These are phyloP conservation scores for Tetramorium parvispinum DNA, from an alignment of 1,140 invertebrate genomes.

Conservation along the genomic window DNA sequence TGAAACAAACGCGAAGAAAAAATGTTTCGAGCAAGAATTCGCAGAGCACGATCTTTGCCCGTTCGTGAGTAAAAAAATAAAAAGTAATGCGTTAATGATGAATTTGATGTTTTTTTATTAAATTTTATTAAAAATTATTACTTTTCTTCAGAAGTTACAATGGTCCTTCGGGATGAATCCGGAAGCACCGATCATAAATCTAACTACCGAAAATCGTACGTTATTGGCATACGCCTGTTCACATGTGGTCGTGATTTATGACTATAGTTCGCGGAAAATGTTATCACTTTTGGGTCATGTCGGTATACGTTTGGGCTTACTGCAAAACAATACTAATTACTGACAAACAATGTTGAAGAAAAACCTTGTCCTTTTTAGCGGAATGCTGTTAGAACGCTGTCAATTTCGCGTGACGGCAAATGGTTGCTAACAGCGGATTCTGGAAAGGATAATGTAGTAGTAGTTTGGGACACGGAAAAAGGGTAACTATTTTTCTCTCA, in stretches of 20 bases:
- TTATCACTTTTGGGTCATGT: conserved; percentile 87
- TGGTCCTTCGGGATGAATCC: conserved; percentile 87
- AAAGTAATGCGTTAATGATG: background rate
- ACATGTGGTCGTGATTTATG: conserved; percentile 86
- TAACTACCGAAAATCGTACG: conserved; percentile 82
- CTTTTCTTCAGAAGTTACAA: conserved; percentile 79
- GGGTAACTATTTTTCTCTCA: background rate
- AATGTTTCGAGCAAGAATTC: background rate
- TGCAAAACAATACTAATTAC: conserved; percentile 37
- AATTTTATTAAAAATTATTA: background rate
- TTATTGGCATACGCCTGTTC: conserved; percentile 86
- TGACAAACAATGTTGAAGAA: conserved; percentile 7
- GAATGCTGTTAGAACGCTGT: conserved; percentile 83
- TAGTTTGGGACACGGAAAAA: conserved; percentile 86
- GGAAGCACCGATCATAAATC: conserved; percentile 85
- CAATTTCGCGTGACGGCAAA: conserved; percentile 82
- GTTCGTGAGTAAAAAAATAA: conserved; percentile 47
- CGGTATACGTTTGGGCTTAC: conserved; percentile 65
- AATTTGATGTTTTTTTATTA: background rate
- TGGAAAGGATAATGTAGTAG: conserved; percentile 85
- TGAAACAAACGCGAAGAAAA: background rate
- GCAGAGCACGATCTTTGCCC: conserved; percentile 43
- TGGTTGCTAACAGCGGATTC: conserved; percentile 87
- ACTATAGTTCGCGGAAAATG: conserved; percentile 85
- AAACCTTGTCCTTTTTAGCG: conserved; percentile 78